phyloP scores from a whole-genome alignment of 1,140 invertebrate genomes.

The Anastatus disparis region DNA sequence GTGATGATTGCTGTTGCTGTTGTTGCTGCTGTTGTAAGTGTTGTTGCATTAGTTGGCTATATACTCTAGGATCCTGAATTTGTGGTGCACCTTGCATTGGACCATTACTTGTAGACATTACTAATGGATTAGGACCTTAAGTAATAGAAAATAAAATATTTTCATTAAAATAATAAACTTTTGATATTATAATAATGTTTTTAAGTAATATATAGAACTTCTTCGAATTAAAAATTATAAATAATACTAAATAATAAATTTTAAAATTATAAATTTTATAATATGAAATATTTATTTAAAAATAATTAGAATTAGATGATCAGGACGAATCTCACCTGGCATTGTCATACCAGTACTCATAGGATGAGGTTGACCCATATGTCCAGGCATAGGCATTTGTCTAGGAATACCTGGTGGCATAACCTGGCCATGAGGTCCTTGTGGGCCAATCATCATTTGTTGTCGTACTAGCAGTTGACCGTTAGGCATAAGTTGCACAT shows the following conservation, averaged over 20 bases:
- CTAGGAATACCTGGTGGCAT: not conserved
- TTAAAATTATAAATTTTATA: too few relatives aligned
- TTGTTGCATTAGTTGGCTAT: not conserved
- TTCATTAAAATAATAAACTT: too few relatives aligned
- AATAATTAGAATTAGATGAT: too few relatives aligned
- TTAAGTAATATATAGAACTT: too few relatives aligned
- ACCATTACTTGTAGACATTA: constrained; percentile 15
- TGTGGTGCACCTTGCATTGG: constrained; percentile 2
- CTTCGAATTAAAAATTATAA: too few relatives aligned
- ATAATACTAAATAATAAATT: too few relatives aligned
- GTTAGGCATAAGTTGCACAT: constrained; percentile 32
- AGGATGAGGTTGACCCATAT: constrained; percentile 35
- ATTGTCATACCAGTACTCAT: not conserved
- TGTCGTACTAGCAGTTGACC: constrained; percentile 29
- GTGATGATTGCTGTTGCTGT: constrained; percentile 5
- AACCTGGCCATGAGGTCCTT: not conserved
- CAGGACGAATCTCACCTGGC: too few relatives aligned
- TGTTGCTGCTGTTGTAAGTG: constrained; percentile 11
- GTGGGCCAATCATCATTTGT: constrained; percentile 26
- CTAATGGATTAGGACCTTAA: not conserved
- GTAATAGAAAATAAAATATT: not conserved
- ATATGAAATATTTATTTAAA: too few relatives aligned
- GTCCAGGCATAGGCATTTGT: constrained; percentile 21
- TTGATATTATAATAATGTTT: too few relatives aligned
- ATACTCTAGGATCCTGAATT: not conserved